Evolutionary conservation across 2,888 invertebrate genomes (phyloP), one percentile per base, ranked within the genome.

Genomic region (Heliconius erato): DNA sequence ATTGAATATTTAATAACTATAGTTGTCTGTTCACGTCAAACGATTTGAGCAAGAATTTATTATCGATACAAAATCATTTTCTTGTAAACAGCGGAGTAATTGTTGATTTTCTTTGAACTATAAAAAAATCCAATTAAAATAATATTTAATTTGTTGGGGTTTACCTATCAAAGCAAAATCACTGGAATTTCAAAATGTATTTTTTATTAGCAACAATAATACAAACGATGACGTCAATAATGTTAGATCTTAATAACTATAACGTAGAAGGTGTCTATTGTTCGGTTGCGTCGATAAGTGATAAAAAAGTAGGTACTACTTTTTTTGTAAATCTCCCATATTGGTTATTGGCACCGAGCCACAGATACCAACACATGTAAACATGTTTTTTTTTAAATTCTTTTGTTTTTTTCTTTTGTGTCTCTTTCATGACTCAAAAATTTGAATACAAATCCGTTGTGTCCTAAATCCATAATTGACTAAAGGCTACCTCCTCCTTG

Each of bases 361-460:
- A 84, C 79, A 23, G 11, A n/a, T 63, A n/a, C 6, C 6, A 6
- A 54, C 4, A 63, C 5, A 63, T n/a, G 32, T 68, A 74, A 79
- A 63, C 16, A 71, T 40, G 65, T 82, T 83, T 63, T 74, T 83
- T 71, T 74, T 85, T 72, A 81, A 28, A 59, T 49, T 65, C 69
- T 71, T 67, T 83, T 84, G 81, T 84, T 80, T 83, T 28, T 81
- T 79, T 69, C 79, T 71, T 83, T 85, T 85, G 83, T 85, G 83
- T 84, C 81, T 84, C 77, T 80, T 79, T 74, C 79, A 80, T 71
- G 85, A 68, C 54, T 77, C 74, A 54, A 28, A 59, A 67, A 82
- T 78, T 83, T 80, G 40, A 67, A 76, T 40, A 71, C 32, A 54
- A 23, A 19, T 59, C 54, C n/a, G 49, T 23, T 72, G 63, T 28